Evolutionary conservation across 2,888 invertebrate species (phyloP).

Genomic region (Andrena praecox): DNA sequence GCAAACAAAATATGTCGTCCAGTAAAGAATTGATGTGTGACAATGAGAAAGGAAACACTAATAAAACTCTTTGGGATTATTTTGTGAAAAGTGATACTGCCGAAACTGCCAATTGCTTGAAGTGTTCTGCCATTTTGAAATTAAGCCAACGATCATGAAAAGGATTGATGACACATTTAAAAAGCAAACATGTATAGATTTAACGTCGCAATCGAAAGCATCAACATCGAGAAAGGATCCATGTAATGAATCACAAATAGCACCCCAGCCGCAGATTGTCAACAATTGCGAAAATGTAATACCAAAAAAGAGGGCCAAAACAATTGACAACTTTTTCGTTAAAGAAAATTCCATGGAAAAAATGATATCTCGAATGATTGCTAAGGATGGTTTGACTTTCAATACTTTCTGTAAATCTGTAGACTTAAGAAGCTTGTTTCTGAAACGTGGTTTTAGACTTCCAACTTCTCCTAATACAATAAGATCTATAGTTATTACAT

Average conservation of each 20-base stretch:
- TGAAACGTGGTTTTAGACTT: slow-evolving; percentile 54
- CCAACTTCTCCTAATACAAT: slow-evolving; percentile 59
- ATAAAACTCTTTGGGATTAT: slow-evolving; percentile 25
- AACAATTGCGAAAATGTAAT: too few relatives aligned
- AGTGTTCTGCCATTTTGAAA: too few relatives aligned
- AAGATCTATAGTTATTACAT: slow-evolving; percentile 44
- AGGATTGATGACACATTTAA: too few relatives aligned
- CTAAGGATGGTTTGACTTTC: slow-evolving; percentile 42
- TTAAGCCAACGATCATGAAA: too few relatives aligned
- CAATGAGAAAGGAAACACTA: slow-evolving; percentile 7
- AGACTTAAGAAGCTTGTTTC: slow-evolving; percentile 59
- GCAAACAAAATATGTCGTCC: neutral
- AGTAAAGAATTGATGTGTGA: slow-evolving; percentile 11
- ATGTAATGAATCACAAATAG: too few relatives aligned
- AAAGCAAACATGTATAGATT: too few relatives aligned
- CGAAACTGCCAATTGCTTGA: too few relatives aligned
- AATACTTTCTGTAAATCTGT: slow-evolving; percentile 51
- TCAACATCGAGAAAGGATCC: too few relatives aligned
- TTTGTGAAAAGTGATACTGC: too few relatives aligned
- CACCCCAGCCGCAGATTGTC: too few relatives aligned
- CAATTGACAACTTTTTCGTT: slow-evolving; percentile 47
- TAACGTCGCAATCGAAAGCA: too few relatives aligned
- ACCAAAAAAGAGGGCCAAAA: slow-evolving; percentile 48
- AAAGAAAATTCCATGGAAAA: slow-evolving; percentile 59
- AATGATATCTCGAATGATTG: slow-evolving; percentile 62